A percentile compares a stretch with the other conserved stretches of the same genome.
These are phyloP conservation scores for Nebria brevicollis DNA, from an alignment of 2,888 invertebrate genomes.

Conservation along the genomic window DNA sequence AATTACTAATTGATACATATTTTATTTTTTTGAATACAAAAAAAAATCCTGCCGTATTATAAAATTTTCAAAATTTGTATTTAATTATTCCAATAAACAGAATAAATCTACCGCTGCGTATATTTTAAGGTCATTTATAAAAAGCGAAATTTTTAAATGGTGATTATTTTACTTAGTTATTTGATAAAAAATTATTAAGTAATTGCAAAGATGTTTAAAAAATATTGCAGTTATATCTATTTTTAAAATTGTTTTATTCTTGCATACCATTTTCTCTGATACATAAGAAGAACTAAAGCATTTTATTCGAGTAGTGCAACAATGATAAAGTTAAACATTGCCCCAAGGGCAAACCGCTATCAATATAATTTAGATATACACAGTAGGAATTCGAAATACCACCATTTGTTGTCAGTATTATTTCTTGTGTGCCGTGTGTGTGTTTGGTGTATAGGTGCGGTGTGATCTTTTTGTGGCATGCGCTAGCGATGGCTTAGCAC, in stretches of 20 bases:
- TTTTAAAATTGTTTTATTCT: background rate
- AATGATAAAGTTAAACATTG: constrained; percentile 48
- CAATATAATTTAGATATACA: constrained; percentile 50
- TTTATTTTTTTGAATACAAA: too few relatives aligned
- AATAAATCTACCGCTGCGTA: too few relatives aligned
- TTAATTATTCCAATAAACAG: too few relatives aligned
- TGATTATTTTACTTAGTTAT: too few relatives aligned
- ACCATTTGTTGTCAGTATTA: constrained; percentile 38
- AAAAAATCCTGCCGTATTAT: too few relatives aligned
- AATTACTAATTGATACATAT: too few relatives aligned
- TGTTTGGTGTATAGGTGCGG: background rate
- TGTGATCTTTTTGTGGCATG: constrained; percentile 51
- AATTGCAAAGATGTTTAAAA: too few relatives aligned
- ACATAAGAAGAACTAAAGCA: background rate
- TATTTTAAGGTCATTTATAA: too few relatives aligned
- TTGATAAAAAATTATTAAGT: too few relatives aligned
- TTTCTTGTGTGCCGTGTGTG: background rate
- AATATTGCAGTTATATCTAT: too few relatives aligned
- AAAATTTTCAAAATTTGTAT: too few relatives aligned
- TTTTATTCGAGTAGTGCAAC: constrained; percentile 25
- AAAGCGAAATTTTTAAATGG: too few relatives aligned
- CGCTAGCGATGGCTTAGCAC: constrained; percentile 45
- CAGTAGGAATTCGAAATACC: constrained; percentile 49
- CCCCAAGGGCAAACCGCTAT: constrained; percentile 47
- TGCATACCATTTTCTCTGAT: background rate